phyloP scores from a whole-genome alignment of 92 coral and sea anemone genomes.

The Umimayanthus kanabou region DNA sequence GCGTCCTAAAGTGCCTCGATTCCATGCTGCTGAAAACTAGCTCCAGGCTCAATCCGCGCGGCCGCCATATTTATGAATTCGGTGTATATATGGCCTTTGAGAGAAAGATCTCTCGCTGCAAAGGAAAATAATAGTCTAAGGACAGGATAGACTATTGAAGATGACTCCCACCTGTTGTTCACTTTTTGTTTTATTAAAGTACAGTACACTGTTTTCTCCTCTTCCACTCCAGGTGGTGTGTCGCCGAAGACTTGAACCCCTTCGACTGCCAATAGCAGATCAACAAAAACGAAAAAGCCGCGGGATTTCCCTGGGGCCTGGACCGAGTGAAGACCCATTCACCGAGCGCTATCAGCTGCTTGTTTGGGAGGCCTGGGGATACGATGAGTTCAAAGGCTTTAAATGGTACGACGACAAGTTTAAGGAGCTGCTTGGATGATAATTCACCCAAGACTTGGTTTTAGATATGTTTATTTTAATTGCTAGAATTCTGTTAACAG shows the following conservation, averaged over 20 bases:
- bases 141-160: too few species aligned
- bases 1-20: too few species aligned
- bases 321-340: slow-evolving; percentile 59
- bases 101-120: too few species aligned
- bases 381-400: slow-evolving; percentile 62
- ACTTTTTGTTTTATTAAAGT: too few species aligned
- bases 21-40: too few species aligned
- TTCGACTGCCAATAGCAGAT: slow-evolving; percentile 50
- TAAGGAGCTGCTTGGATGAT: slow-evolving; percentile 54
- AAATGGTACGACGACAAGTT: slow-evolving; percentile 63
- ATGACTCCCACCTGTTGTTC: too few species aligned
- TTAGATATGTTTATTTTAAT: too few species aligned
- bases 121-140: too few species aligned
- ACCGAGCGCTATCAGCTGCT: slow-evolving; percentile 83
- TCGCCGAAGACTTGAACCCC: slow-evolving; percentile 76
- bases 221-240: slow-evolving; percentile 61
- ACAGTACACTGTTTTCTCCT: background rate
- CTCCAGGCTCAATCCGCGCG: too few species aligned
- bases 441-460: background rate
- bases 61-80: too few species aligned
- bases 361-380: slow-evolving; percentile 91
- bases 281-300: slow-evolving; percentile 36
- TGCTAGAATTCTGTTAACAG: background rate
- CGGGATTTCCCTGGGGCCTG: slow-evolving; percentile 22
- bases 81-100: too few species aligned